Evolutionary conservation across 2,797 vertebrate species (phyloP).

Genomic region (Syndactyla subalaris): DNA sequence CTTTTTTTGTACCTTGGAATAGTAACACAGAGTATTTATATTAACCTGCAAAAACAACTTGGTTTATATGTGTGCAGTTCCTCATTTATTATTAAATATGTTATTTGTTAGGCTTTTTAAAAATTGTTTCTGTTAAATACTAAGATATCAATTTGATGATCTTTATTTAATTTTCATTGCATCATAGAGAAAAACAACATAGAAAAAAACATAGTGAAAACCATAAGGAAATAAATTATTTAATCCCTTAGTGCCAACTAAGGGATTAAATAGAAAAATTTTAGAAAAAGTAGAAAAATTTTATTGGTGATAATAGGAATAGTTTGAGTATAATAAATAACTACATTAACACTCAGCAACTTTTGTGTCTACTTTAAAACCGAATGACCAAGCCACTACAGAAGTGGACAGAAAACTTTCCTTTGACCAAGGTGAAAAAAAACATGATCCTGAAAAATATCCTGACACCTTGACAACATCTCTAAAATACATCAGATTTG

Average conservation of each 20-base stretch:
- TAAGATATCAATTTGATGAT: neutral
- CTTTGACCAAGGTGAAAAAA: neutral
- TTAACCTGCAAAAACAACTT: neutral
- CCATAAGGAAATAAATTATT: neutral
- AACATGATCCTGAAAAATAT: neutral
- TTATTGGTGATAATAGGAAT: rapidly evolving
- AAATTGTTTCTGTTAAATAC: neutral
- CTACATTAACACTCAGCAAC: neutral
- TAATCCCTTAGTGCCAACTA: neutral
- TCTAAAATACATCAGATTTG: neutral
- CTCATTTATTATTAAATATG: neutral
- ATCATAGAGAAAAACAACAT: neutral
- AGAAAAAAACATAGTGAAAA: neutral
- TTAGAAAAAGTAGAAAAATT: neutral
- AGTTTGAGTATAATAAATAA: neutral
- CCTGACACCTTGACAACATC: neutral
- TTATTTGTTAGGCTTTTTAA: neutral
- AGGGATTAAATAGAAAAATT: too few species aligned
- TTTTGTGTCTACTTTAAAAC: neutral
- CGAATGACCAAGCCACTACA: neutral
- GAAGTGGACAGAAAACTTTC: neutral
- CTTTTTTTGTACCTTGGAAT: neutral
- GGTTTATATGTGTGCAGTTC: neutral
- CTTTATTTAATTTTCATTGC: neutral
- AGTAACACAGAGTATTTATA: neutral